Percentiles rank a stretch among this genome's conserved stretches.
Conservation (phyloP, 2,797 vertebrate genomes). For the Hirundo rustica region DNA sequence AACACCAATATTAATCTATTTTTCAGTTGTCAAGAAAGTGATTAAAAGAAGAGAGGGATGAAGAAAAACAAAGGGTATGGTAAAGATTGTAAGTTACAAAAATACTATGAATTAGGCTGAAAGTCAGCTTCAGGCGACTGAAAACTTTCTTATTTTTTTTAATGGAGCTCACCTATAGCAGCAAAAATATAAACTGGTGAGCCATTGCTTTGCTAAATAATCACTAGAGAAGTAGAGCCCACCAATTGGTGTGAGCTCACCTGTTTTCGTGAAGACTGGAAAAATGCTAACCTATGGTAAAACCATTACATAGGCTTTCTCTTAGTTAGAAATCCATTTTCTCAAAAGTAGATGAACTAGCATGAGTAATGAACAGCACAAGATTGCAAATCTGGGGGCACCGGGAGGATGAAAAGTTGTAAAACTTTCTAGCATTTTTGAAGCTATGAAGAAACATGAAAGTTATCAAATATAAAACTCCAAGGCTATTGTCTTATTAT, state of each 20-base stretch:
- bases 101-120: not conserved
- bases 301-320: not conserved
- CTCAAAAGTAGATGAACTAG: not conserved
- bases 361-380: not conserved
- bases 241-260: not conserved
- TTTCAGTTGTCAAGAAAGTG: not conserved
- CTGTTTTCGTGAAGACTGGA: not conserved
- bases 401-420: not conserved
- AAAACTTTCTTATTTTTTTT: not conserved
- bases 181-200: not conserved
- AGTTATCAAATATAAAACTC: not conserved
- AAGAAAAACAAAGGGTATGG: not conserved
- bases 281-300: not conserved
- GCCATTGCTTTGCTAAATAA: not conserved
- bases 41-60: not conserved
- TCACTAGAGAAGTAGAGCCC: not conserved
- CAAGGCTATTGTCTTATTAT: not conserved
- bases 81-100: not conserved
- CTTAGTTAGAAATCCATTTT: not conserved
- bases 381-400: fast-evolving
- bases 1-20: not conserved
- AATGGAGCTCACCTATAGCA: not conserved
- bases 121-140: not conserved
- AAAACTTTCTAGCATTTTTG: not conserved
- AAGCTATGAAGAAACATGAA: not conserved